Percentiles rank a stretch among this genome's conserved stretches.
phyloP scores from a whole-genome alignment of 2,113 vertebrate species.

The Panthera leo region DNA sequence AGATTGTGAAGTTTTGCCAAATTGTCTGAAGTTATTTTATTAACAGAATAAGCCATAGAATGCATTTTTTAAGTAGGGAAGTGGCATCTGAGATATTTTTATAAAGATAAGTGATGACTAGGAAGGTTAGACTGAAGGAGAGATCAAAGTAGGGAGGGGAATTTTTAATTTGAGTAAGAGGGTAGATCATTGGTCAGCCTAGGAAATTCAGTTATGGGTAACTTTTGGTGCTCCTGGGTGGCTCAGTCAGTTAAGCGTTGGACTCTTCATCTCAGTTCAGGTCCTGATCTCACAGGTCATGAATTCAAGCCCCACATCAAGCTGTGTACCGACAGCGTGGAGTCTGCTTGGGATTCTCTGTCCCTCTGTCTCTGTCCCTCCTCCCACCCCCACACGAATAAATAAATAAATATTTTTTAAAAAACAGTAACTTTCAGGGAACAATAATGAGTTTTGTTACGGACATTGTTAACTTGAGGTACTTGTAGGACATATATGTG shows the following conservation, averaged over 20 bases:
- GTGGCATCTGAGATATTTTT: not conserved
- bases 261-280: too few relatives aligned
- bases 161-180: constrained; percentile 22
- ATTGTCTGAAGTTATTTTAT: not conserved
- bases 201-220: constrained; percentile 3
- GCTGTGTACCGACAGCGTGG: too few relatives aligned
- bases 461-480: constrained; percentile 1
- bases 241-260: too few relatives aligned
- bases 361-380: too few relatives aligned
- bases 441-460: not conserved
- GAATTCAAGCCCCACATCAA: too few relatives aligned
- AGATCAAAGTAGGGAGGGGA: not conserved
- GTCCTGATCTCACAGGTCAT: too few relatives aligned
- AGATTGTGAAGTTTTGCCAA: not conserved
- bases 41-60: not conserved
- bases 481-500: not conserved
- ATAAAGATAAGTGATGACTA: not conserved
- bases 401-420: too few relatives aligned
- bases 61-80: not conserved
- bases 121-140: not conserved
- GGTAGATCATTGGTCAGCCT: not conserved
- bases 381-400: too few relatives aligned
- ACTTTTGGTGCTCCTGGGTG: not conserved
- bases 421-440: not conserved
- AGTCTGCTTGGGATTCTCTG: too few relatives aligned